These are phyloP conservation scores for Galago senegalensis DNA, from an alignment of 2,797 vertebrate genomes.

Conservation along the genomic window DNA sequence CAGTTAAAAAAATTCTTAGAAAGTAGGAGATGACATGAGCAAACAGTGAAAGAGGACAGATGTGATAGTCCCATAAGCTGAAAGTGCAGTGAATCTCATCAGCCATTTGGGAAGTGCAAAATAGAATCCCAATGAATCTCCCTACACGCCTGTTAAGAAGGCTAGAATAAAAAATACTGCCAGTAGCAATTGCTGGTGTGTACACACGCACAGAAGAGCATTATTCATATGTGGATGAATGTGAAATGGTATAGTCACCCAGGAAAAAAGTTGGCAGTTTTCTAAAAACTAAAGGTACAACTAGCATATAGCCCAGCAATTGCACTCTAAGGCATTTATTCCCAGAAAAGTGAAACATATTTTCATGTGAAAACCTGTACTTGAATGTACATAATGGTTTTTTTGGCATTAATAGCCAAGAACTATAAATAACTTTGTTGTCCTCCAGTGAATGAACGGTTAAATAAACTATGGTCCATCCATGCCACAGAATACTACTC, in stretches of 20 bases:
- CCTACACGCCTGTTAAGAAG: not conserved
- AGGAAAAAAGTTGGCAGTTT: not conserved
- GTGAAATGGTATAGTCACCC: not conserved
- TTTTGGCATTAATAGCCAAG: not conserved
- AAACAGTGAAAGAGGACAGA: not conserved
- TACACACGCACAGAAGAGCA: not conserved
- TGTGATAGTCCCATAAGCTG: not conserved
- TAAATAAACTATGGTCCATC: not conserved
- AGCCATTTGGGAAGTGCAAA: not conserved
- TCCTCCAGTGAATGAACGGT: not conserved
- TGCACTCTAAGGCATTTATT: not conserved
- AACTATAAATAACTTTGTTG: not conserved
- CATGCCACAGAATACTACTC: not conserved
- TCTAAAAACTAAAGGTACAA: not conserved
- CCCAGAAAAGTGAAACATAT: not conserved
- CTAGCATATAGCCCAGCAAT: not conserved
- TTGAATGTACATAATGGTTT: not conserved
- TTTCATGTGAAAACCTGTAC: not conserved
- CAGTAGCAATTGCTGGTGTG: not conserved
- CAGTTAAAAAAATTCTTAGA: not conserved
- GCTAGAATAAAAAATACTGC: not conserved
- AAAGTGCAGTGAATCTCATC: not conserved
- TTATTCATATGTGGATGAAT: not conserved
- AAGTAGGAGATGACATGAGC: not conserved
- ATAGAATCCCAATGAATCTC: not conserved